Evolutionary conservation across 2,888 invertebrate genomes (phyloP).

Genomic region (Cephus nigrinus): DNA sequence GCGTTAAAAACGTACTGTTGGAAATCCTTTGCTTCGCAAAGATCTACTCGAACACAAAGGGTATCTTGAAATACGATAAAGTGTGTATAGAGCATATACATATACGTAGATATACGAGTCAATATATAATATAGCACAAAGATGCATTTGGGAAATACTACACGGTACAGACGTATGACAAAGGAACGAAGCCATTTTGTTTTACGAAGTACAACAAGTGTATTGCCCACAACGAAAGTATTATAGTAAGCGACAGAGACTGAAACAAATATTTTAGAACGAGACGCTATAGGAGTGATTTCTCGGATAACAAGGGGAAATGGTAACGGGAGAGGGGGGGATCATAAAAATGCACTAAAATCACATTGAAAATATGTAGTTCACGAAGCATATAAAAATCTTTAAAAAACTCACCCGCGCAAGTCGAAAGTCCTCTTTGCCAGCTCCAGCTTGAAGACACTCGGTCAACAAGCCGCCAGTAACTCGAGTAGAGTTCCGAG

Average conservation of each 20-base stretch:
- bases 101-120: neutral
- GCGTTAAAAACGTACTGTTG: neutral
- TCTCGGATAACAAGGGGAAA: too few relatives aligned
- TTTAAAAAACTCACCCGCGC: slow-evolving; percentile 49
- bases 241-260: neutral
- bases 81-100: neutral
- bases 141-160: neutral
- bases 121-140: neutral
- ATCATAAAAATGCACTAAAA: neutral
- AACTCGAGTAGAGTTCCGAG: neutral
- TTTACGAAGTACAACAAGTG: neutral
- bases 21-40: neutral
- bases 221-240: neutral
- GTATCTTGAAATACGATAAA: neutral
- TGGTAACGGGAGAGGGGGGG: too few relatives aligned
- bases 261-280: neutral
- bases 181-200: neutral
- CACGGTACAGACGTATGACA: neutral
- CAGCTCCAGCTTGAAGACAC: slow-evolving; percentile 56
- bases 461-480: slow-evolving; percentile 18
- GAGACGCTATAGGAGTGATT: neutral
- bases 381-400: neutral
- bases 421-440: slow-evolving; percentile 56
- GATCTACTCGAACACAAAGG: neutral
- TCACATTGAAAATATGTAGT: neutral